phyloP scores from a whole-genome alignment of 2,113 vertebrate genomes.

The Lasiurus borealis region DNA sequence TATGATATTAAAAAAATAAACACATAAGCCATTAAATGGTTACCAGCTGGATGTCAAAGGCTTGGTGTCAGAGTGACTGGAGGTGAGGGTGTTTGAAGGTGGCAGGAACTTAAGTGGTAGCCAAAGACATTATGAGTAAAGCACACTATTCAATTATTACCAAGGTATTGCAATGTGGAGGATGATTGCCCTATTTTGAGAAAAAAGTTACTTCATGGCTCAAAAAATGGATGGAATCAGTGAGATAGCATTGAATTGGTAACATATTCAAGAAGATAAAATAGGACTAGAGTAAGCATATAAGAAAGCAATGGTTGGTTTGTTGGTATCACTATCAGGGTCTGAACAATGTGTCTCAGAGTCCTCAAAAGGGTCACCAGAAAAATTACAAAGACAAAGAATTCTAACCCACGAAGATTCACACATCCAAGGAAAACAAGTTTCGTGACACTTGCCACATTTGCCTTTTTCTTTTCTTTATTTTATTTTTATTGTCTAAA shows the following conservation, averaged over 20 bases:
- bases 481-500: too few species aligned
- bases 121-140: not conserved
- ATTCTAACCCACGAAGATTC: not conserved
- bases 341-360: constrained; percentile 7
- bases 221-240: not conserved
- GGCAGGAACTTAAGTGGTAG: constrained; percentile 36
- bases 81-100: not conserved
- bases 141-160: not conserved
- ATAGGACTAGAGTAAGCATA: not conserved
- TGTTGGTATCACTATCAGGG: not conserved
- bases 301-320: not conserved
- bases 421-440: not conserved
- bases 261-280: not conserved
- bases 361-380: not conserved
- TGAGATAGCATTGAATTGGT: not conserved
- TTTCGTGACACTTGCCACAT: not conserved
- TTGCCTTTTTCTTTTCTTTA: not conserved
- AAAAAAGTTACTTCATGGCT: not conserved
- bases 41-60: not conserved
- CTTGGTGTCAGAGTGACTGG: not conserved
- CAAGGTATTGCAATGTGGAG: not conserved
- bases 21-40: not conserved
- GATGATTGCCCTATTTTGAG: not conserved
- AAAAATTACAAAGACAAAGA: not conserved
- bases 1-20: not conserved